A percentile compares a stretch with the other conserved stretches of the same genome.
Evolutionary conservation across 2,113 vertebrate species (phyloP).

Genomic region (Ophthalmolycus amberensis): DNA sequence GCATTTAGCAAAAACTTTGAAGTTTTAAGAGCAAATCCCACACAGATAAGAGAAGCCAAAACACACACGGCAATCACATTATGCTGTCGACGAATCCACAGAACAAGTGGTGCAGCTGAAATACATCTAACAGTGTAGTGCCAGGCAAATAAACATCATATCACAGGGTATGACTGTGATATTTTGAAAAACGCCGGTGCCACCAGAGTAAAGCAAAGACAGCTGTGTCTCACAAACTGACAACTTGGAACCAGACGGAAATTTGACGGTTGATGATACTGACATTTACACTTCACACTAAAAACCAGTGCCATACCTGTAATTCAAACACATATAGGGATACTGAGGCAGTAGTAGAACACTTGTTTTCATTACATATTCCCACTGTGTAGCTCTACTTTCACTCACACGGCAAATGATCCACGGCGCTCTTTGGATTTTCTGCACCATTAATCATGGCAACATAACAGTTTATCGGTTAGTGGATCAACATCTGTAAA

Average conservation of each 20-base stretch:
- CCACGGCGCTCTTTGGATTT: slow-evolving; percentile 20
- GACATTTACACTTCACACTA: neutral
- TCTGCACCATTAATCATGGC: slow-evolving; percentile 50
- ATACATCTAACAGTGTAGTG: neutral
- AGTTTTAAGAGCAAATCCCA: slow-evolving; percentile 40
- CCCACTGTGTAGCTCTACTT: slow-evolving; percentile 23
- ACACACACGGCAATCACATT: slow-evolving; percentile 43
- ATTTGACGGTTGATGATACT: slow-evolving; percentile 19
- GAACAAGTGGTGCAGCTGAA: slow-evolving; percentile 24
- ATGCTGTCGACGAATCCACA: slow-evolving; percentile 15
- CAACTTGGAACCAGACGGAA: slow-evolving; percentile 8
- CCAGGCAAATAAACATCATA: slow-evolving; percentile 35
- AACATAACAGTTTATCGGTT: slow-evolving; percentile 32
- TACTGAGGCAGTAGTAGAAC: neutral
- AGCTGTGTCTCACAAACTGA: neutral
- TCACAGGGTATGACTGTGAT: slow-evolving; percentile 7
- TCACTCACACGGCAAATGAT: slow-evolving; percentile 28
- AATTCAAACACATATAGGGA: neutral
- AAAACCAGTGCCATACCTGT: slow-evolving; percentile 17
- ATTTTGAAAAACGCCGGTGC: neutral
- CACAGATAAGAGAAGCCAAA: slow-evolving; percentile 48
- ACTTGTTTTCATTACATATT: neutral
- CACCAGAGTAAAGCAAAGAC: neutral
- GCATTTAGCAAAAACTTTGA: slow-evolving; percentile 24
- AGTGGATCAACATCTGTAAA: slow-evolving; percentile 49